Evolutionary conservation across 2,888 invertebrate genomes (phyloP), one percentile per base, ranked within the genome.

Genomic region (Sphaerophoria rueppellii): DNA sequence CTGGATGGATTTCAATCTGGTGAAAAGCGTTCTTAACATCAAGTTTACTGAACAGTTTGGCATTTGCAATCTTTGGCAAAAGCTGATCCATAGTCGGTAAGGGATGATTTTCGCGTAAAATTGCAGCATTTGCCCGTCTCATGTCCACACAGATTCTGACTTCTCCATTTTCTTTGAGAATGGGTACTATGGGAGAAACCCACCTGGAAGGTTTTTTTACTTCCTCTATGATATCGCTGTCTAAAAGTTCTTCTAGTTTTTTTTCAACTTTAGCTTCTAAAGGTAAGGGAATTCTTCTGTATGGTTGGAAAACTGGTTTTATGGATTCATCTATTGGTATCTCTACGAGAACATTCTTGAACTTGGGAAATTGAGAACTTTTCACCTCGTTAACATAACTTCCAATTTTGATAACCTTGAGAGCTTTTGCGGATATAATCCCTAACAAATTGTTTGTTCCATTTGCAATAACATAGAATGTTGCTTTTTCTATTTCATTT

Each of bases 21-120:
- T 91, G 90, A 81, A 89, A 91, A 1, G 89, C 91, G 37, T 89
- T 87, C 58, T 89, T 89, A 4, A 91, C 71, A 69, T 91, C 91
- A 9, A 91, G 83, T 86, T 89, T 90, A n/a, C 85, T 78, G 46
- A 88, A 89, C 12, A 57, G 48, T 58, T 82, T 80, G 5, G 87
- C 87, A 46, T 65, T 77, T 63, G 50, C 14, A 43, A 81, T 40
- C 50, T 71, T 67, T 46, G 80, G 61, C 16, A 82, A 57, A 11
- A 82, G 50, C 32, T 69, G 37, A 65, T 82, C 67, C 52, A 82
- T 82, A 37, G 72, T 76, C 9, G 77, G 69, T 52, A 82, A 50
- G 9, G 82, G 76, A 63, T 82, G 69, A 24, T 82, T 72, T 40
- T 82, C 73, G 0, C 70, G 60, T 32, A 69, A 35, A 77, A 82